These are phyloP conservation scores for Solenopsis invicta DNA, from an alignment of 1,140 invertebrate genomes.

Conservation along the genomic window DNA sequence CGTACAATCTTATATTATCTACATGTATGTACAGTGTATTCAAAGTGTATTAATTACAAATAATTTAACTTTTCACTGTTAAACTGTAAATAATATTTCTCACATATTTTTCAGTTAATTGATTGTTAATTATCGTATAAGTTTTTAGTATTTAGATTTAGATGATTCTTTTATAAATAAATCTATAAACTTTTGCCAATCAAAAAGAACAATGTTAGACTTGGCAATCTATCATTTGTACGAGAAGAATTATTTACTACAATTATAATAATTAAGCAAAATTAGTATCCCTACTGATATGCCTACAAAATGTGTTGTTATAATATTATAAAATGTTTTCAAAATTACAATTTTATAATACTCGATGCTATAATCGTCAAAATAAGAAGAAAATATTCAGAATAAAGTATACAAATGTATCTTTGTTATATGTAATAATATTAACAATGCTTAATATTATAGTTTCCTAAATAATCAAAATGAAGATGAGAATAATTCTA, in stretches of 20 bases:
- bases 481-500: no score
- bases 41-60: slow-evolving; percentile 22
- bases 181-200: not conserved
- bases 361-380: slow-evolving; percentile 23
- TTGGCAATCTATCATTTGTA: not conserved
- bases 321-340: slow-evolving; percentile 18
- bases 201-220: not conserved
- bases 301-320: not conserved
- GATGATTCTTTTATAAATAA: slow-evolving; percentile 60
- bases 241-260: not conserved
- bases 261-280: slow-evolving; percentile 8
- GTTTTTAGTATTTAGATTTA: slow-evolving; percentile 57
- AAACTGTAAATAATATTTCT: slow-evolving; percentile 49
- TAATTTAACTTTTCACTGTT: not conserved
- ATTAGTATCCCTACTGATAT: not conserved
- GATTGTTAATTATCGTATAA: slow-evolving; percentile 53
- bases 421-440: not conserved
- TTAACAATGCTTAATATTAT: not conserved
- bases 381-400: slow-evolving; percentile 44
- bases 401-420: not conserved
- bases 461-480: no score
- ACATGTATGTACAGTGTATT: not conserved
- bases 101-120: not conserved
- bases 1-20: not conserved
- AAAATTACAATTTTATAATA: slow-evolving; percentile 30